A percentile compares a stretch with the other conserved stretches of the same genome.
Evolutionary conservation across 2,797 vertebrate species (phyloP).

Genomic region (Sardinella longiceps): DNA sequence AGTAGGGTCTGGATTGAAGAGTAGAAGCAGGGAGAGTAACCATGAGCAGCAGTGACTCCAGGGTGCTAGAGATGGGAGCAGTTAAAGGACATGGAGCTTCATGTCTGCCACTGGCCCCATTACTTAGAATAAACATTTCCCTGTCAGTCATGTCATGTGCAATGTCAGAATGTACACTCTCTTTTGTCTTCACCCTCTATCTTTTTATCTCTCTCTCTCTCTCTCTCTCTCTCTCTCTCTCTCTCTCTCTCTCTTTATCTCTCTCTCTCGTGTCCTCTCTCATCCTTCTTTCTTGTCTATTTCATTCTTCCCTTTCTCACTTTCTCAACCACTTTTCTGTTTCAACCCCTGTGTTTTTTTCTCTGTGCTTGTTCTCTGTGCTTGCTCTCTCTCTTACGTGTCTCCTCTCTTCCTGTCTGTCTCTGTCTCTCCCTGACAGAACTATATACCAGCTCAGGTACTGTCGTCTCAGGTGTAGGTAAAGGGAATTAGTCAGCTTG

Average conservation of each 20-base stretch:
- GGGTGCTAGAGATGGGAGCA: not conserved
- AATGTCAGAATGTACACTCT: not conserved
- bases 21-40: not conserved
- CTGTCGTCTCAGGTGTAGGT: constrained; percentile 82
- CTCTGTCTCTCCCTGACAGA: constrained; percentile 74
- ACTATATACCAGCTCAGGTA: constrained; percentile 86
- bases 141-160: not conserved
- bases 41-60: not conserved
- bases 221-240: constrained; percentile 48
- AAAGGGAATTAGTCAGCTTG: constrained; percentile 66
- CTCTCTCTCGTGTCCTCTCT: constrained; percentile 51
- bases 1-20: not conserved
- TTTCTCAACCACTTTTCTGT: not conserved
- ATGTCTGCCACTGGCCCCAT: not conserved
- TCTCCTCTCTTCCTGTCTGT: constrained; percentile 60
- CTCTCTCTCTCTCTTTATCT: constrained; percentile 37
- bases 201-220: constrained; percentile 42
- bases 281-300: constrained; percentile 70
- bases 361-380: constrained; percentile 61
- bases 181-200: constrained; percentile 36
- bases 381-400: constrained; percentile 65
- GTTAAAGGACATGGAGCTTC: not conserved
- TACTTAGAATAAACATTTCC: not conserved
- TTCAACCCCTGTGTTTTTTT: not conserved
- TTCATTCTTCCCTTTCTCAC: constrained; percentile 54